Percentiles rank a stretch among this genome's conserved stretches.
Conservation (phyloP, 2,797 vertebrate species). For the Fratercula arctica region DNA sequence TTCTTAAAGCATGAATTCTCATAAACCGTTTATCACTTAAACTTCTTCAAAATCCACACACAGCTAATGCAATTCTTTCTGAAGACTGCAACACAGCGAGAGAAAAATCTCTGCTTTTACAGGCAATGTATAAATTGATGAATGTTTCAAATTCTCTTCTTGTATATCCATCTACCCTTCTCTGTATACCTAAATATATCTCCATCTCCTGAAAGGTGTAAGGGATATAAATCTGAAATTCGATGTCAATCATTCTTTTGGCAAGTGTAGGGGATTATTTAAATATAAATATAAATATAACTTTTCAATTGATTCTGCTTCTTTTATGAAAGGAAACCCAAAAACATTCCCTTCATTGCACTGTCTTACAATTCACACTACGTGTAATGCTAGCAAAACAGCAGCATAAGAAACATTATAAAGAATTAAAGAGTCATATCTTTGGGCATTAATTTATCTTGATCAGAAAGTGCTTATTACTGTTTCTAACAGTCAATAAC, state of each 20-base stretch:
- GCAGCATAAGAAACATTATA: not conserved
- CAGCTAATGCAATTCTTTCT: not conserved
- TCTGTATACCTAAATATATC: not conserved
- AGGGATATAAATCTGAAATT: not conserved
- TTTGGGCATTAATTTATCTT: not conserved
- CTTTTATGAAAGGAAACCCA: not conserved
- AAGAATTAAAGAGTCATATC: not conserved
- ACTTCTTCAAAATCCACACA: not conserved
- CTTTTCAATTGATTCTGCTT: not conserved
- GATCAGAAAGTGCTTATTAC: not conserved
- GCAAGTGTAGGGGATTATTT: not conserved
- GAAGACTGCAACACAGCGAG: not conserved
- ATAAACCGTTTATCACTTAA: not conserved
- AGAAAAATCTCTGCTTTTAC: not conserved
- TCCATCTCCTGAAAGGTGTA: not conserved
- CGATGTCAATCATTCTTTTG: not conserved
- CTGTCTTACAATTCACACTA: not conserved
- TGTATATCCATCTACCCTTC: not conserved
- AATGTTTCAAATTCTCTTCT: conserved; percentile 13
- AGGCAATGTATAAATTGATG: not conserved
- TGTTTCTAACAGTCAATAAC: not conserved
- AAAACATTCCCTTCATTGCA: not conserved
- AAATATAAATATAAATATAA: conserved; percentile 26
- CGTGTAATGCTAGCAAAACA: not conserved
- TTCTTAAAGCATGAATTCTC: not conserved